phyloP scores from a whole-genome alignment of 2,113 vertebrate species.

The Neotoma lepida region DNA sequence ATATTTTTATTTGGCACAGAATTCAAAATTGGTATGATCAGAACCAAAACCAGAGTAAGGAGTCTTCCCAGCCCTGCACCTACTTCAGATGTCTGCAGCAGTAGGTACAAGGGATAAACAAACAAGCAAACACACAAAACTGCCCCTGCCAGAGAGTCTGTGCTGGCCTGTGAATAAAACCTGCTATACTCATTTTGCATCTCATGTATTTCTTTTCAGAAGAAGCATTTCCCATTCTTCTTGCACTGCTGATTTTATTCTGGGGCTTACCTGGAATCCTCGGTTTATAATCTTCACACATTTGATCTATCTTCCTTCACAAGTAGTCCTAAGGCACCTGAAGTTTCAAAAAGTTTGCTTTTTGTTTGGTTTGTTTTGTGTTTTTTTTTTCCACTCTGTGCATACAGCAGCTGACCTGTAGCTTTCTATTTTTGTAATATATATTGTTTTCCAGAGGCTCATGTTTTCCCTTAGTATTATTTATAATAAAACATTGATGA shows the following conservation, averaged over 20 bases:
- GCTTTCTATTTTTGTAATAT: not conserved
- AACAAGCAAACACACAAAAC: not conserved
- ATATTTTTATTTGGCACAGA: too few relatives aligned
- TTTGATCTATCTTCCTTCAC: constrained; percentile 49
- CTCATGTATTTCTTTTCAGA: constrained; percentile 55
- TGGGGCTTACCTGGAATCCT: not conserved
- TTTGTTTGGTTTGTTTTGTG: not conserved
- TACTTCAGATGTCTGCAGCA: not conserved
- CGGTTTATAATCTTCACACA: constrained; percentile 51
- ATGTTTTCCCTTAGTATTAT: not conserved
- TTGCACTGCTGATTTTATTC: constrained; percentile 24
- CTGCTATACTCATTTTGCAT: constrained; percentile 15
- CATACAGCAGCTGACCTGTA: not conserved
- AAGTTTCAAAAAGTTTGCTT: constrained; percentile 52
- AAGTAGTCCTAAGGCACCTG: constrained; percentile 1
- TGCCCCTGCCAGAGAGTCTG: not conserved
- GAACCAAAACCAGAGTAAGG: not conserved
- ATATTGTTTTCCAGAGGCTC: not conserved
- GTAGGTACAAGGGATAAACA: constrained; percentile 4
- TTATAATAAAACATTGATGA: not conserved
- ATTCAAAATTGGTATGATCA: not conserved
- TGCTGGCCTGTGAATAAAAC: constrained; percentile 51
- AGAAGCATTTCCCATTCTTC: constrained; percentile 38
- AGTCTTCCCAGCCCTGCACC: not conserved
- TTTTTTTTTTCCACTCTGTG: not conserved